Evolutionary conservation across 2,113 vertebrate genomes (phyloP), one percentile per base, ranked within the genome.

Genomic region (Microtus montanus): DNA sequence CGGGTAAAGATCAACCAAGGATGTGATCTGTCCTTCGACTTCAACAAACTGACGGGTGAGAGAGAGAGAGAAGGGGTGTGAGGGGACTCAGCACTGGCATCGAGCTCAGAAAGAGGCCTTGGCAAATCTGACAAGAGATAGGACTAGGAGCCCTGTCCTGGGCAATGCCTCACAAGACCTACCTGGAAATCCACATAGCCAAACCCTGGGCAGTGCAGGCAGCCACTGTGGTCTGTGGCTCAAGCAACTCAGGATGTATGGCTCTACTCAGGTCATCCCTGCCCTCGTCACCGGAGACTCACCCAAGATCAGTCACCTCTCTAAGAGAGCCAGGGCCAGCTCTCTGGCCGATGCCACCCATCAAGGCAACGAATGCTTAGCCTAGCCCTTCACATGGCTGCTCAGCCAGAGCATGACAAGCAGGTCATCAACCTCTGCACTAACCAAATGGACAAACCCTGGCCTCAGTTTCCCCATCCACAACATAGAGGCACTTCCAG

Each of bases 11-110:
- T 99, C 99, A 98, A 99, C 99, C 98, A 99, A 99, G 78, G 99
- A 99, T 78, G 99, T 99, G 99, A 99, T 99, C 99, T 99, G 99
- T 98, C 99, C 99, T 99, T 99, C 99, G 98, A 99, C 99, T 99
- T 99, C 99, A 97, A 99, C 99, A 99, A 99, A 99, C 99, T 99
- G 52, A 2, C 88, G 66, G 52, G 26, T 6, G 35, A 82, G 15
- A 74, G 44, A 90, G 17, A 96, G 73, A 96, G 86, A 83, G n/a
- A 41, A 41, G 14, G 30, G 11, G 41, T 30, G 30, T 86, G 44
- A 49, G 12, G 30, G 47, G 0, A 9, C 68, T 22, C 71, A 8
- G 33, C 20, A 2, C 49, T n/a, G 28, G 15, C 30, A 77, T 44
- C 15, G 38, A 11, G 73, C 38, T 44, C 52, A 61, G 71, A 2